Conservation (phyloP, 1,140 invertebrate species). For the Araneus ventricosus region DNA sequence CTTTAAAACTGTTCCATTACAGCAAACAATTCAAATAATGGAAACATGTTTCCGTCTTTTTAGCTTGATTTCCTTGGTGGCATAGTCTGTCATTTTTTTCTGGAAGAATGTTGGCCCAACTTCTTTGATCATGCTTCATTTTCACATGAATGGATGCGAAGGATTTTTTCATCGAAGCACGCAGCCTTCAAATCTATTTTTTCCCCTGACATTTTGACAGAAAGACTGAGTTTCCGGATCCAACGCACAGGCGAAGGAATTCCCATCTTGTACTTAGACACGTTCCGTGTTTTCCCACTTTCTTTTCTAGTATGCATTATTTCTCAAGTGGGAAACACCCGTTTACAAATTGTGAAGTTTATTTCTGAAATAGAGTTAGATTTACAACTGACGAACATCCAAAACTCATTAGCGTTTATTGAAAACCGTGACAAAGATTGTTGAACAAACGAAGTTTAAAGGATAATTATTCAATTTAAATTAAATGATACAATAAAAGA, state of each 20-base stretch:
- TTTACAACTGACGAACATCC: too few species aligned
- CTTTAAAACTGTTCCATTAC: too few species aligned
- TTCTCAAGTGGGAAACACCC: too few species aligned
- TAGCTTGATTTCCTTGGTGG: background rate
- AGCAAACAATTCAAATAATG: too few species aligned
- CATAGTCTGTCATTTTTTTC: too few species aligned
- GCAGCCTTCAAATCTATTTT: constrained; percentile 3
- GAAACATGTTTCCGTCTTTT: background rate
- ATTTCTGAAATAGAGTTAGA: too few species aligned
- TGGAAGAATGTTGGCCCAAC: background rate
- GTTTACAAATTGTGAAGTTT: too few species aligned
- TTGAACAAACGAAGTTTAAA: too few species aligned
- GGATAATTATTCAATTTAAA: too few species aligned
- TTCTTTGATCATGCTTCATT: constrained; percentile 22
- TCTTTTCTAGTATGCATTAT: background rate
- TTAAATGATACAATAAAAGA: too few species aligned
- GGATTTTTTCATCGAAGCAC: background rate
- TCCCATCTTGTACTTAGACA: constrained; percentile 15
- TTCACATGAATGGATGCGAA: background rate
- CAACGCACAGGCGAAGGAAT: background rate
- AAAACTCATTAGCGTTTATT: too few species aligned
- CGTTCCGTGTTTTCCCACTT: background rate
- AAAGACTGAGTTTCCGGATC: background rate
- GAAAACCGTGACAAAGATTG: too few species aligned
- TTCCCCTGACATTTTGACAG: background rate